Percentiles rank a stretch among this genome's conserved stretches.
Conservation (phyloP, 2,888 invertebrate genomes). For the Catocala sponsa region DNA sequence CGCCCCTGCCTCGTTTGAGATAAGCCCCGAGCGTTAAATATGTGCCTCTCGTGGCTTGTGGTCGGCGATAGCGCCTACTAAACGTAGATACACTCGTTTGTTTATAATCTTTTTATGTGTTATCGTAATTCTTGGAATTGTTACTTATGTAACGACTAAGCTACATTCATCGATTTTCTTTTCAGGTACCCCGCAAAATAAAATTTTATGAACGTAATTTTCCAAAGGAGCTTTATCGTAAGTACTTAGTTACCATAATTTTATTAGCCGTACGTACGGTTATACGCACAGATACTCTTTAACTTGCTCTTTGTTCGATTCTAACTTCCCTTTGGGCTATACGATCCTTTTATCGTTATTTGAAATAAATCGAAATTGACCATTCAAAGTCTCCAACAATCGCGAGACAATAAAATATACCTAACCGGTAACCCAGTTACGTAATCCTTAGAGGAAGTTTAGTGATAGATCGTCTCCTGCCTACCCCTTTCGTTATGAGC, state of each 20-base stretch:
- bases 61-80: constrained; percentile 63
- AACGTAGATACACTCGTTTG: constrained; percentile 57
- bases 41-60: constrained; percentile 73
- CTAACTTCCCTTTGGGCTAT: constrained; percentile 5
- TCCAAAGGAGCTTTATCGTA: constrained; percentile 25
- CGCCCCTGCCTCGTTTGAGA: constrained; percentile 68
- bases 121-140: constrained; percentile 49
- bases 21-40: constrained; percentile 79
- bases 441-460: constrained; percentile 29
- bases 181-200: constrained; percentile 51
- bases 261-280: constrained; percentile 14
- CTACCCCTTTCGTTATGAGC: constrained; percentile 52
- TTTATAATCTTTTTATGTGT: constrained; percentile 58
- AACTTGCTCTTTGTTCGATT: constrained; percentile 14
- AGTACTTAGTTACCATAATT: constrained; percentile 33
- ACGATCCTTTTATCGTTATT: constrained; percentile 8
- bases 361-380: constrained; percentile 5
- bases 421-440: constrained; percentile 17
- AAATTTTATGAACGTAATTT: constrained; percentile 16
- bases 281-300: constrained; percentile 14
- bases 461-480: constrained; percentile 37
- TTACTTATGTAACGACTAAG: constrained; percentile 26
- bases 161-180: constrained; percentile 46
- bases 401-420: constrained; percentile 6
- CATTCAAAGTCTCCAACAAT: neutral